Evolutionary conservation across 2,113 vertebrate species (phyloP).

Genomic region (Loxodonta africana): DNA sequence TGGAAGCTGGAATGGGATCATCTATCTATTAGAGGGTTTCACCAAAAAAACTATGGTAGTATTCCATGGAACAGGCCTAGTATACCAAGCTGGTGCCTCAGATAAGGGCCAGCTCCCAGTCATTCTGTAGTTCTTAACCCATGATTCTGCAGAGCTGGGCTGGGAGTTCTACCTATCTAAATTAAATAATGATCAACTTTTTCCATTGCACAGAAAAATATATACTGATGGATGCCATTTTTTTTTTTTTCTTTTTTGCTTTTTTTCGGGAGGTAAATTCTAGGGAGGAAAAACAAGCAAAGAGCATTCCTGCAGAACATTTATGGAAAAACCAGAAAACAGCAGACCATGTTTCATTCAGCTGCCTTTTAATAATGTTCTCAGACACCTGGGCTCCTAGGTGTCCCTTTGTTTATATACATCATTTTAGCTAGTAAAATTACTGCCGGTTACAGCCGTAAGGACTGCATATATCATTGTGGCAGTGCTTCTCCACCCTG

Average conservation of each 20-base stretch:
- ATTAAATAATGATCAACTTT: slow-evolving; percentile 27
- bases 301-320: background rate
- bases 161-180: background rate
- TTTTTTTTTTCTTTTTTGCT: slow-evolving; percentile 35
- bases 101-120: background rate
- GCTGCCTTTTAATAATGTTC: slow-evolving; percentile 2
- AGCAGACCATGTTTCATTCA: background rate
- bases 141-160: background rate
- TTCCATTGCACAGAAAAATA: slow-evolving; percentile 7
- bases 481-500: fast-evolving
- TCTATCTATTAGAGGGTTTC: background rate
- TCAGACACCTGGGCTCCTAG: background rate
- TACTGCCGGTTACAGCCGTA: background rate
- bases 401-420: background rate
- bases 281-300: background rate
- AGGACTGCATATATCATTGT: fast-evolving
- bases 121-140: background rate
- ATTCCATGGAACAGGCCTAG: background rate
- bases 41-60: background rate
- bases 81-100: background rate
- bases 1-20: background rate
- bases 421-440: background rate
- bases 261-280: background rate
- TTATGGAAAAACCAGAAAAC: slow-evolving; percentile 40
- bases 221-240: background rate